Conservation (phyloP, 2,113 vertebrate genomes). For the Nicator chloris region DNA sequence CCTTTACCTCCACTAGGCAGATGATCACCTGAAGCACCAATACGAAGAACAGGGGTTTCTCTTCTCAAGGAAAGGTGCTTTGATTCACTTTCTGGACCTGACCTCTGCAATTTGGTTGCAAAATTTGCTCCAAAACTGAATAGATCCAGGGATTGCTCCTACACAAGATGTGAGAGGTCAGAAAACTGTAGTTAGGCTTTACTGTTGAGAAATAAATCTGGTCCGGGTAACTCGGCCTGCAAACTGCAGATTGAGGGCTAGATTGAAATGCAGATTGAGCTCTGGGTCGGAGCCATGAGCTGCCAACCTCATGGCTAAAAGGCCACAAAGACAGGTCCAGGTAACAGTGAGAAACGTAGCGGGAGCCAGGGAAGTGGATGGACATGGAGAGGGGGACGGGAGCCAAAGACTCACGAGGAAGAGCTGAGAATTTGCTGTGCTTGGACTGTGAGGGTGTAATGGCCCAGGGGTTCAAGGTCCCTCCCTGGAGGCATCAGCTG, state of each 20-base stretch:
- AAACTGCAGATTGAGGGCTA: not conserved
- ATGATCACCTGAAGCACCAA: not conserved
- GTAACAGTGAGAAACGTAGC: not conserved
- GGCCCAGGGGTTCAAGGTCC: not conserved
- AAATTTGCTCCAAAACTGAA: not conserved
- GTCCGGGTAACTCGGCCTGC: too few relatives aligned
- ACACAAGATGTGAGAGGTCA: not conserved
- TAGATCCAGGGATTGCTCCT: not conserved
- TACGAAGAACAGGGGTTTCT: not conserved
- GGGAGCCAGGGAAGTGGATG: not conserved
- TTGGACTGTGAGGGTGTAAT: not conserved
- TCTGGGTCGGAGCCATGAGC: not conserved
- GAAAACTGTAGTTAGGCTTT: not conserved
- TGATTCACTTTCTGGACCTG: not conserved
- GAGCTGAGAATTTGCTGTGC: not conserved
- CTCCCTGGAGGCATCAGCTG: not conserved
- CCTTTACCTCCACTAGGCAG: not conserved
- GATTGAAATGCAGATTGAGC: not conserved
- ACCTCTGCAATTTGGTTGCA: not conserved
- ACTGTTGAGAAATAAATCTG: not conserved
- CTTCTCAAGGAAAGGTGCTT: not conserved
- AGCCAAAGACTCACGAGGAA: not conserved
- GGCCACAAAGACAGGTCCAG: too few relatives aligned
- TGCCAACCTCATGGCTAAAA: not conserved
- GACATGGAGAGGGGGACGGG: rapidly evolving